A percentile compares a stretch with the other conserved stretches of the same genome.
phyloP scores from a whole-genome alignment of 2,888 invertebrate species.

The Desoria tigrina region DNA sequence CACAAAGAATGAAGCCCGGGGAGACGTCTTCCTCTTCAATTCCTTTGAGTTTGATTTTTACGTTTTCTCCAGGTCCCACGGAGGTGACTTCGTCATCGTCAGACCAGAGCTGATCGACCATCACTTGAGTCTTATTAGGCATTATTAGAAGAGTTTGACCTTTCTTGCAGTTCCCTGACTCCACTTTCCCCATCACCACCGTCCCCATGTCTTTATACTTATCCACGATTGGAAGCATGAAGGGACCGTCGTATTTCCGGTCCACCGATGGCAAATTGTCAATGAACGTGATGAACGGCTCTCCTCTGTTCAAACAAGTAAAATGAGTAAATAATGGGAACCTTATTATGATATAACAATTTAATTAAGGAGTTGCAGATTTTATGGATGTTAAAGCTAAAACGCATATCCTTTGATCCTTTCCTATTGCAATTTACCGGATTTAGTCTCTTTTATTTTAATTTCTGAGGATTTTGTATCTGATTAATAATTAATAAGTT shows the following conservation, averaged over 20 bases:
- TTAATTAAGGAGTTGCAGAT: too few species aligned
- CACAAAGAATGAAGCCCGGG: slow-evolving; percentile 96
- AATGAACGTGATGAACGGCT: slow-evolving; percentile 93
- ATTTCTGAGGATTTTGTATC: too few species aligned
- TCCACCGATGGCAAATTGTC: slow-evolving; percentile 89
- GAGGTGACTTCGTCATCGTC: slow-evolving; percentile 96
- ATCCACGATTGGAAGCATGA: slow-evolving; percentile 97
- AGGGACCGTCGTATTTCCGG: slow-evolving; percentile 89
- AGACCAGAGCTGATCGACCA: slow-evolving; percentile 93
- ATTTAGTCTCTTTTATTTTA: too few species aligned
- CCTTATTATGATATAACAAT: too few species aligned
- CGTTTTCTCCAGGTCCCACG: slow-evolving; percentile 95
- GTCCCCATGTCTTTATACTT: slow-evolving; percentile 99
- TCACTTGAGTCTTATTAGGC: slow-evolving; percentile 97
- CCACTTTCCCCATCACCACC: slow-evolving; percentile 97
- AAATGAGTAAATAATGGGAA: background rate
- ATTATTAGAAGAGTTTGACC: slow-evolving; percentile 89
- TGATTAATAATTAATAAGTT: too few species aligned
- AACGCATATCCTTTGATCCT: background rate
- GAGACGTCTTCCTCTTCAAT: slow-evolving; percentile 99
- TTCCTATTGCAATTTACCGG: slow-evolving; percentile 11
- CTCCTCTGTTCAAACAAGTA: slow-evolving; percentile 64
- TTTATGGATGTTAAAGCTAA: background rate
- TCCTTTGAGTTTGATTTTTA: slow-evolving; percentile 97
- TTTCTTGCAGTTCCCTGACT: slow-evolving; percentile 90